Base-by-base conservation (phyloP, 1,140 invertebrate species). In the Trachelipus rathkii region DNA sequence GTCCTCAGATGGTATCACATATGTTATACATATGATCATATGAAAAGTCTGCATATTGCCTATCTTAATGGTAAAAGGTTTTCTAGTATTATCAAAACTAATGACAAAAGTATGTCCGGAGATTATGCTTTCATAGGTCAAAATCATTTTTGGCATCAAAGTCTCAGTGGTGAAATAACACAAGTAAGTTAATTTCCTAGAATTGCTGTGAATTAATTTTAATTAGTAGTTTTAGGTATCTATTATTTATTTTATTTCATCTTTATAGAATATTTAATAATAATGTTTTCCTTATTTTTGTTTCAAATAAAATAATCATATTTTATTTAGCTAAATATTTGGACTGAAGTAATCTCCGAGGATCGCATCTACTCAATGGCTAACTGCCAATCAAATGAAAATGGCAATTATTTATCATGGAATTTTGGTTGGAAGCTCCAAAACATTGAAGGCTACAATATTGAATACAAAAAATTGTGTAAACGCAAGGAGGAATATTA, bases 341-440 rank as follows among this genome's bases (percentile, higher is more conserved):
- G 33, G 33, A 33, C 2, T 33, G 1, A 33, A 1, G 33, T 33
- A 6, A 33, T 33, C 33, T 33, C 33, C 6, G 33, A 33, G 1
- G 33, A 33, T 33, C 33, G 1, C 2, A 33, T 33, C 33, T 6
- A 3, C 2, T 33, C 33, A 33, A 33, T 33, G 33, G 33, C 33
- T 33, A 33, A 33, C 6, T 33, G 33, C 33, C 33, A 33, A 1
- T 33, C 33, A 33, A 33, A 33, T 33, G 13, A 6, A 23, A 46
- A 75, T 46, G 73, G 73, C 4, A 69, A 75, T 60, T 66, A 44
- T 43, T 45, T 75, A 33, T 75, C 73, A 0, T 75, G 73, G 73
- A 43, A 75, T 19, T 46, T 23, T 4, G 66, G 66, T 10, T 75
- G 73, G 73, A n/a, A 67, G 0, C 73, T 68, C 0, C 7, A 44